These are phyloP conservation scores for Cetonia aurata DNA, from an alignment of 2,888 invertebrate genomes.

Conservation along the genomic window DNA sequence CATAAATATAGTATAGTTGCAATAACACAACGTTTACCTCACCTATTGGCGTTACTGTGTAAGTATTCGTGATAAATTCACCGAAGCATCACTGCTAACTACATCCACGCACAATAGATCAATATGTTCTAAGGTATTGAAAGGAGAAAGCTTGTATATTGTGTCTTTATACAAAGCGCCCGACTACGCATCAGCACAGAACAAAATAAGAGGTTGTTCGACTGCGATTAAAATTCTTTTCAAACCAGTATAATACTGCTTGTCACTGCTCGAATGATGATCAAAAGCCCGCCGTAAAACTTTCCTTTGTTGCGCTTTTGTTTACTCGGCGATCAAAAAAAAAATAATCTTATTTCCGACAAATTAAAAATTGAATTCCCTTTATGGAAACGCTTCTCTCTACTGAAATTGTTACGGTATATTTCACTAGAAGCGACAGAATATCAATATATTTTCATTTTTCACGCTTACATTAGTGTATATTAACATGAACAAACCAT, in stretches of 20 bases:
- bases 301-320: background rate
- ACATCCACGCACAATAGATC: constrained; percentile 30
- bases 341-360: background rate
- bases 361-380: constrained; percentile 13
- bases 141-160: constrained; percentile 1
- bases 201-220: constrained; percentile 29
- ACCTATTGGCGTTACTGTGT: background rate
- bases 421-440: too few relatives aligned
- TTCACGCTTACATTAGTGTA: too few relatives aligned
- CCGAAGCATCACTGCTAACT: constrained; percentile 3
- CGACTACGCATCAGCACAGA: constrained; percentile 6
- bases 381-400: background rate
- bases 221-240: constrained; percentile 34
- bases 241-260: constrained; percentile 10
- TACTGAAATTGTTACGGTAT: too few relatives aligned
- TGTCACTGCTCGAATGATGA: constrained; percentile 13
- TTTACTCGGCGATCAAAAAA: constrained; percentile 10
- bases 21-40: background rate
- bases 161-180: constrained; percentile 1
- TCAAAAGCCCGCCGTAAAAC: constrained; percentile 1
- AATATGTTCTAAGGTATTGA: constrained; percentile 24
- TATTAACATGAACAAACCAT: too few relatives aligned
- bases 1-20: too few relatives aligned
- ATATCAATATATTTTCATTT: too few relatives aligned
- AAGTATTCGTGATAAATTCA: background rate